Evolutionary conservation across 37 sponge, comb jelly and placozoan genomes (phyloP).

Genomic region (Amphimedon queenslandica): DNA sequence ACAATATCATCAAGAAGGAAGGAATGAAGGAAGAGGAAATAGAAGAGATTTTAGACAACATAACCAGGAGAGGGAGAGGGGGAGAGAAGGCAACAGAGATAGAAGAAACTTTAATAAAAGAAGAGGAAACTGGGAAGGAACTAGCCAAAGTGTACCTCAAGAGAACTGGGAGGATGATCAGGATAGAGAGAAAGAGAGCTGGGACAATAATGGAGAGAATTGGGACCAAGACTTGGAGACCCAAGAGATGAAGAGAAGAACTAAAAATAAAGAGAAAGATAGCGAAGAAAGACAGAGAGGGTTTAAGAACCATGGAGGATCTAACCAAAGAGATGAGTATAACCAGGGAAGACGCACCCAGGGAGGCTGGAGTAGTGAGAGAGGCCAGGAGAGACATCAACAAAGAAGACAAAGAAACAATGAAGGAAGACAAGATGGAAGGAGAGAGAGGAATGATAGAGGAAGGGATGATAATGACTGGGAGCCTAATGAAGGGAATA

Average conservation of each 20-base stretch:
- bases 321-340: not conserved
- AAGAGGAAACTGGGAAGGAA: not conserved
- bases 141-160: no score
- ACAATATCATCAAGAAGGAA: no score
- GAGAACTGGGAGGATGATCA: not conserved
- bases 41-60: no score
- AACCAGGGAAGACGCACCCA: not conserved
- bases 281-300: not conserved
- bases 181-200: no score
- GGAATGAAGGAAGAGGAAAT: no score
- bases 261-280: no score
- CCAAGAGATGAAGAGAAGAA: no score
- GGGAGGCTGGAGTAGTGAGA: not conserved
- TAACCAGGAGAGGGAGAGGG: constrained; percentile 1
- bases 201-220: no score
- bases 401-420: not conserved
- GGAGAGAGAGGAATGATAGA: not conserved
- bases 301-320: not conserved
- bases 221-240: no score
- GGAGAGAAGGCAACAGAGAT: not conserved
- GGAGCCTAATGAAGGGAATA: not conserved
- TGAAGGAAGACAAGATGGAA: not conserved
- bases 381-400: not conserved
- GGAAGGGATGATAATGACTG: not conserved
- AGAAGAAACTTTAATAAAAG: not conserved